phyloP scores from a whole-genome alignment of 2,888 invertebrate species.

The Bhutanitis thaidina region DNA sequence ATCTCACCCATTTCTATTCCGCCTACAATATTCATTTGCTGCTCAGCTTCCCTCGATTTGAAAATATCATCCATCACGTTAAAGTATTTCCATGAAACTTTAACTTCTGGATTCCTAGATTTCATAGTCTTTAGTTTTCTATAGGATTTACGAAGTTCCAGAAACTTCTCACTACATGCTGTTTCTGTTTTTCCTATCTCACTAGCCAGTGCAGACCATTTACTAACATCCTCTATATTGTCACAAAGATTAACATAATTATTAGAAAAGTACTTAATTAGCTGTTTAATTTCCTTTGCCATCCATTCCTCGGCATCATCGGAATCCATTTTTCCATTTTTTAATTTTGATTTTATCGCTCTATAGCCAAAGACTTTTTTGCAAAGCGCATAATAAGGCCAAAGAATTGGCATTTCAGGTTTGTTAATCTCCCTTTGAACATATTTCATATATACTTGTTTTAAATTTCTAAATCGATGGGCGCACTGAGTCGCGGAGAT shows the following conservation, averaged over 20 bases:
- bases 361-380: conserved; percentile 70
- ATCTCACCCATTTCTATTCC: conserved; percentile 31
- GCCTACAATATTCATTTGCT: conserved; percentile 20
- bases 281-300: conserved; percentile 51
- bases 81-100: conserved; percentile 66
- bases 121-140: conserved; percentile 63
- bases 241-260: conserved; percentile 44
- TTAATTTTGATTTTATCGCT: conserved; percentile 55
- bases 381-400: conserved; percentile 65
- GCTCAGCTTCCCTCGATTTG: conserved; percentile 25
- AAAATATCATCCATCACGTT: conserved; percentile 58
- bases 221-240: conserved; percentile 36
- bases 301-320: conserved; percentile 58
- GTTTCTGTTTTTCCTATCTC: conserved; percentile 42
- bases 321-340: conserved; percentile 43
- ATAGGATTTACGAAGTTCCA: conserved; percentile 62
- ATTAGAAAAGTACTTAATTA: conserved; percentile 50
- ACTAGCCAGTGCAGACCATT: conserved; percentile 44
- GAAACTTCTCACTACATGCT: conserved; percentile 54
- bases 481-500: conserved; percentile 57
- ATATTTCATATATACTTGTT: conserved; percentile 58
- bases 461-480: conserved; percentile 58
- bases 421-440: conserved; percentile 62
- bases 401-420: conserved; percentile 58
- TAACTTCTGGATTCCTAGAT: conserved; percentile 51